These are phyloP conservation scores for Carettochelys insculpta DNA, from an alignment of 2,113 vertebrate genomes.

Conservation along the genomic window DNA sequence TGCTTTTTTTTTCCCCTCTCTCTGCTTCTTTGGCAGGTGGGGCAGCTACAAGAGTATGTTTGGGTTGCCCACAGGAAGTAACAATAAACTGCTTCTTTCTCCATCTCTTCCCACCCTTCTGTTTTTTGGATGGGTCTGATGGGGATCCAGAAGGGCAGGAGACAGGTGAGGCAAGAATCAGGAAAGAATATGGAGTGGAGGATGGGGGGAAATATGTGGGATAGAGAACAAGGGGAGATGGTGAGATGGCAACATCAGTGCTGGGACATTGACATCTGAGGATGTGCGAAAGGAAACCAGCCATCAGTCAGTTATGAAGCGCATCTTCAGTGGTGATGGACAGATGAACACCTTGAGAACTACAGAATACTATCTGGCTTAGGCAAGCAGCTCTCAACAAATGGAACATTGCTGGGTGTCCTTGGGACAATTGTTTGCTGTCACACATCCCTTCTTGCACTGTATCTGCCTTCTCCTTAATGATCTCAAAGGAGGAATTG, in stretches of 20 bases:
- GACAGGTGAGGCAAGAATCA: rapidly evolving
- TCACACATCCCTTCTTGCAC: background rate
- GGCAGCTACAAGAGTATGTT: rapidly evolving
- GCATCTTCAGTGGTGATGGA: rapidly evolving
- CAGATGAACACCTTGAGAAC: background rate
- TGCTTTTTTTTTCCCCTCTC: no score
- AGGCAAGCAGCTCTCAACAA: rapidly evolving
- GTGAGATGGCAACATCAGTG: background rate
- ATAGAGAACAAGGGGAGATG: background rate
- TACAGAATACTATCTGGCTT: rapidly evolving
- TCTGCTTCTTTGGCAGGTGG: background rate
- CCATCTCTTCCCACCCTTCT: background rate
- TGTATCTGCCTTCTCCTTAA: background rate
- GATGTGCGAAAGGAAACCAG: background rate
- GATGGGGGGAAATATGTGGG: background rate
- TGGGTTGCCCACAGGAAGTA: rapidly evolving
- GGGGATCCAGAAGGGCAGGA: background rate
- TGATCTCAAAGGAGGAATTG: background rate
- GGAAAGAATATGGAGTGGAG: rapidly evolving
- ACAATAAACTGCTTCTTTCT: rapidly evolving
- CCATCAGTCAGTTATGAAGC: rapidly evolving
- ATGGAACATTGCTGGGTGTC: background rate
- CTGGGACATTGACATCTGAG: rapidly evolving
- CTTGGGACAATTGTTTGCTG: background rate
- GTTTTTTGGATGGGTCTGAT: rapidly evolving